phyloP scores from a whole-genome alignment of 2,888 invertebrate genomes.

The Scaptomyza flava region DNA sequence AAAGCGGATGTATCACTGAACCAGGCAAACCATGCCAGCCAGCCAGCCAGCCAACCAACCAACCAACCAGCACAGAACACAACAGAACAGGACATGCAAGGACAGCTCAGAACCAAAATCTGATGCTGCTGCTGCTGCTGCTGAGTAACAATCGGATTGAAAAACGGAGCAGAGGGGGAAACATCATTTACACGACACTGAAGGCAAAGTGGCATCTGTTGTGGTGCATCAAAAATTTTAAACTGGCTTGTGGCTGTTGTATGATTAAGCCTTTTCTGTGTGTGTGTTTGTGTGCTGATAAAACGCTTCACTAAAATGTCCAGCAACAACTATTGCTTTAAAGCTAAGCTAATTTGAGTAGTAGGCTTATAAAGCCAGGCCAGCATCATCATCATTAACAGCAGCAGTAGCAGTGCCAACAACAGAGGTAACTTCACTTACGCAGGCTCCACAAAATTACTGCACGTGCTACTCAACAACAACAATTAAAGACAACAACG shows the following conservation, averaged over 20 bases:
- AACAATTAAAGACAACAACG: no score
- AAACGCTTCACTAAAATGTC: conserved; percentile 49
- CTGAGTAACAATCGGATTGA: conserved; percentile 35
- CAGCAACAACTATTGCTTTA: conserved; percentile 14
- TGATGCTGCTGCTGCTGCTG: conserved; percentile 22
- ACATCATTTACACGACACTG: not conserved
- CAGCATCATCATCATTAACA: not conserved
- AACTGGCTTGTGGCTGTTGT: conserved; percentile 7
- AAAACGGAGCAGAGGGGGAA: not conserved
- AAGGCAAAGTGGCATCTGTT: conserved; percentile 17
- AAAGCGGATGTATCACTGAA: conserved; percentile 38
- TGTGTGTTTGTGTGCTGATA: conserved; percentile 25
- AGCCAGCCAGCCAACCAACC: not conserved
- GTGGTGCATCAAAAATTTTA: not conserved
- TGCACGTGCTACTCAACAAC: no score
- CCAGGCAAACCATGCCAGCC: conserved; percentile 7
- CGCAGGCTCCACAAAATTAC: conserved; percentile 49
- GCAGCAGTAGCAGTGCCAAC: not conserved
- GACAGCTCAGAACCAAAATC: conserved; percentile 25
- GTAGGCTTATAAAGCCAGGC: conserved; percentile 22
- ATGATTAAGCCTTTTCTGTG: conserved; percentile 52
- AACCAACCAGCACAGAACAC: conserved; percentile 8
- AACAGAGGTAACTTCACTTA: conserved; percentile 10
- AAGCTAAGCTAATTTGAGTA: conserved; percentile 10
- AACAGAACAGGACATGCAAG: conserved; percentile 22